Evolutionary conservation across 1,140 invertebrate species (phyloP), one percentile per base, ranked within the genome.

Genomic region (Drosophila hydei): DNA sequence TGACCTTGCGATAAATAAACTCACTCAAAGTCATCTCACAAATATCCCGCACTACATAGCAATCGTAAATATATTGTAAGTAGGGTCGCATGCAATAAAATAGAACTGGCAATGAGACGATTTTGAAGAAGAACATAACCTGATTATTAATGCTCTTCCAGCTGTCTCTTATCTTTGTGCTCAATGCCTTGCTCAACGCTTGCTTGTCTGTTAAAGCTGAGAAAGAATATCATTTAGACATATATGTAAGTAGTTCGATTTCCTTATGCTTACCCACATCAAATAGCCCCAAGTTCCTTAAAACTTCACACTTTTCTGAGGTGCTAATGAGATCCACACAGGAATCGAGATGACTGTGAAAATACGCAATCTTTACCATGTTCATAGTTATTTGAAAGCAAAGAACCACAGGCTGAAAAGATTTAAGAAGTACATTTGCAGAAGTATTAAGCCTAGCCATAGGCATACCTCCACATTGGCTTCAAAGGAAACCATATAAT

Each of bases 91-190:
- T 7, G 0, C 47, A 60, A 27, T 88, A 88, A 9, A 79, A 88
- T 0, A 83, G 11, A 1, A 88, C 83, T 1, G 83, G 83, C 84
- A 88, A 83, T 38, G 68, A 76, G 21, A 88, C 83, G 9, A 88
- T 73, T 48, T 76, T 88, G 14, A 73, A 88, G 25, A 88, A 88
- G 33, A 88, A 89, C 78, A 88, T 88, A 0, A 88, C 83, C 55
- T 88, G 83, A 0, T 47, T 45, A 79, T 88, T 62, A 3, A 88
- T 88, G 0, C 52, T 19, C 25, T 45, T 6, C 83, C 83, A 88
- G 36, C 72, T 88, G 0, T 74, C 25, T 0, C 58, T 27, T 33
- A 88, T 19, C 21, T 83, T 88, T 0, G 51, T 18, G 7, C 78
- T 33, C 14, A 88, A 27, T 0, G 56, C 12, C 0, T 27, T 61